A percentile compares a stretch with the other conserved stretches of the same genome.
These are phyloP conservation scores for Drosophila antonietae DNA, from an alignment of 2,888 invertebrate genomes.

Conservation along the genomic window DNA sequence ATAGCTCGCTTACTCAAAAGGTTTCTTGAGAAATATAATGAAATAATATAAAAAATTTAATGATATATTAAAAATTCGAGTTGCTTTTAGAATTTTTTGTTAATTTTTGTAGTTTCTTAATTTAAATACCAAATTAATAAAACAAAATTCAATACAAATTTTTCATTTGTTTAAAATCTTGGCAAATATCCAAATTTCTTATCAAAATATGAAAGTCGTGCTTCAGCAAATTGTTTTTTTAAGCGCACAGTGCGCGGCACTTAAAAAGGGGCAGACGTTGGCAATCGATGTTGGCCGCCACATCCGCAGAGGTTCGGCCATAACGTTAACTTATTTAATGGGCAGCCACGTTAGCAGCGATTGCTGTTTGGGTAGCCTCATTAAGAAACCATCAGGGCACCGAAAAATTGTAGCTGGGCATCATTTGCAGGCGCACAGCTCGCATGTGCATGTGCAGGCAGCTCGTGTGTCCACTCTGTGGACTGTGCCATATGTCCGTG, in stretches of 20 bases:
- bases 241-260: constrained; percentile 31
- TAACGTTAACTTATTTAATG: constrained; percentile 53
- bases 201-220: not conserved
- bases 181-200: not conserved
- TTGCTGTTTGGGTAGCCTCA: constrained; percentile 57
- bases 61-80: too few species aligned
- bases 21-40: too few species aligned
- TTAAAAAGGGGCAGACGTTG: constrained; percentile 39
- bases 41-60: too few species aligned
- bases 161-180: too few species aligned
- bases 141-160: too few species aligned
- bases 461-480: constrained; percentile 4
- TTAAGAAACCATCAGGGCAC: constrained; percentile 69
- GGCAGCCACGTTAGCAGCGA: constrained; percentile 35
- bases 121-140: too few species aligned
- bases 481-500: constrained; percentile 11
- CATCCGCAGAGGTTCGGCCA: constrained; percentile 9
- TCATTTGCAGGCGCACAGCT: constrained; percentile 31
- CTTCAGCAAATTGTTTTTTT: not conserved
- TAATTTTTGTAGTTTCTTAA: too few species aligned
- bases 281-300: constrained; percentile 8
- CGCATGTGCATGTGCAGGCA: constrained; percentile 9
- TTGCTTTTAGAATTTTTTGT: too few species aligned
- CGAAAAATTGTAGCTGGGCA: constrained; percentile 35
- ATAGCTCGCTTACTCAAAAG: too few species aligned